A percentile compares a stretch with the other conserved stretches of the same genome.
Conservation (phyloP, 2,797 vertebrate species). For the Melanogrammus aeglefinus region DNA sequence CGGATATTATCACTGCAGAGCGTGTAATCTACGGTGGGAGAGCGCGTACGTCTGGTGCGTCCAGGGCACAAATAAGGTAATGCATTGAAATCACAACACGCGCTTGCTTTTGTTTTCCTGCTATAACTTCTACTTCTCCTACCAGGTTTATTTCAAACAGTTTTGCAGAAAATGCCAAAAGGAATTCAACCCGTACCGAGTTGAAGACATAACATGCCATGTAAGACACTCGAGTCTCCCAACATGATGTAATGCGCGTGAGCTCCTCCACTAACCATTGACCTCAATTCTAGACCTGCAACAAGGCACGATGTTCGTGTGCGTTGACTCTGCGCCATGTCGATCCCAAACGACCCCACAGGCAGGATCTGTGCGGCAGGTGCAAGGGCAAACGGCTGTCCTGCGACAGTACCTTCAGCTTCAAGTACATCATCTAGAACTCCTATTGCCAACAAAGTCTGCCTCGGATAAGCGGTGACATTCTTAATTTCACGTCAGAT, state of each 20-base stretch:
- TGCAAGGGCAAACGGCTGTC: conserved; percentile 97
- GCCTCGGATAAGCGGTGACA: not conserved
- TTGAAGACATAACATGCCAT: conserved; percentile 94
- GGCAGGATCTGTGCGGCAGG: conserved; percentile 93
- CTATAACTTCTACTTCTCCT: not conserved
- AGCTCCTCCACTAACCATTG: not conserved
- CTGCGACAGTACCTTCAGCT: conserved; percentile 97
- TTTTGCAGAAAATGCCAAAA: conserved; percentile 94
- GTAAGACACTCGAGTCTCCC: conserved; percentile 64
- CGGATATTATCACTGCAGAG: conserved; percentile 94
- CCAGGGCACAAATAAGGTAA: conserved; percentile 95
- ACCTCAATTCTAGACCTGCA: conserved; percentile 78
- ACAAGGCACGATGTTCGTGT: conserved; percentile 88
- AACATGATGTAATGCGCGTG: not conserved
- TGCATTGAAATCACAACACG: not conserved
- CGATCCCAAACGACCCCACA: conserved; percentile 93
- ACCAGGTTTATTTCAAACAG: conserved; percentile 96
- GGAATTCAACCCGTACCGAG: conserved; percentile 93
- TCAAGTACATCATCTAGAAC: conserved; percentile 93
- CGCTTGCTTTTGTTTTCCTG: not conserved
- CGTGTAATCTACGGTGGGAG: conserved; percentile 95
- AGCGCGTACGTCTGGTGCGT: conserved; percentile 98
- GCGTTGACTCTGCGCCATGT: conserved; percentile 87
- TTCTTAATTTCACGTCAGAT: not conserved
- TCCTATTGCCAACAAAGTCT: not conserved